These are phyloP conservation scores for Riptortus pedestris DNA, from an alignment of 1,140 invertebrate genomes.

Conservation along the genomic window DNA sequence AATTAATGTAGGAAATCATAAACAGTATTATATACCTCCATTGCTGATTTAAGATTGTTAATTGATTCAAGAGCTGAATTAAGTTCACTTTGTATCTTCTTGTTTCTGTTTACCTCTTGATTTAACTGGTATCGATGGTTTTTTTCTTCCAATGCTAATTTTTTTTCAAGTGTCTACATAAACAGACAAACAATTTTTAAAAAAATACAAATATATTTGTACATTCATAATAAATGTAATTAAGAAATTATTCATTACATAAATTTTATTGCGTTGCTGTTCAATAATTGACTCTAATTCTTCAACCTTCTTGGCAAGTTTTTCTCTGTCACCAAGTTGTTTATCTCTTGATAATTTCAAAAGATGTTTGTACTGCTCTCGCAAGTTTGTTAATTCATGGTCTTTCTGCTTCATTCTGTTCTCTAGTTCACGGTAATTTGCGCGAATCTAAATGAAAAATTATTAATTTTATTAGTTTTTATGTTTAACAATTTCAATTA, in stretches of 20 bases:
- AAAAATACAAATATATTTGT: neutral
- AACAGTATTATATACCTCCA: constrained; percentile 39
- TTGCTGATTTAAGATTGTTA: constrained; percentile 43
- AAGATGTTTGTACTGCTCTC: constrained; percentile 51
- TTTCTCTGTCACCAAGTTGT: constrained; percentile 59
- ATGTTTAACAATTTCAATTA: constrained; percentile 53
- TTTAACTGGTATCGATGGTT: constrained; percentile 58
- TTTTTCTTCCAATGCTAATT: constrained; percentile 56
- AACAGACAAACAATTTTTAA: neutral
- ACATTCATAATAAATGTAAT: neutral
- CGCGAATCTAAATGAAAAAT: constrained; percentile 25
- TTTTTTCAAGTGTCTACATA: constrained; percentile 47
- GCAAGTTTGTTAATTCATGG: constrained; percentile 41
- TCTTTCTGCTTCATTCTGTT: constrained; percentile 27
- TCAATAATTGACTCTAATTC: constrained; percentile 51
- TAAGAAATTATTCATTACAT: constrained; percentile 35
- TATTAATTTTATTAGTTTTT: constrained; percentile 43
- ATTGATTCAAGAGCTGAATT: constrained; percentile 50
- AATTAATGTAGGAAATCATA: neutral
- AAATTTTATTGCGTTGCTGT: constrained; percentile 57
- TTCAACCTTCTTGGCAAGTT: constrained; percentile 50
- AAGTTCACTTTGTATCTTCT: constrained; percentile 55
- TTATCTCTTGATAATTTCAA: constrained; percentile 56
- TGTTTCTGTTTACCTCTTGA: constrained; percentile 54
- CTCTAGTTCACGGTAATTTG: constrained; percentile 25